Conservation (phyloP, 2,797 vertebrate genomes). For the Chelon auratus region DNA sequence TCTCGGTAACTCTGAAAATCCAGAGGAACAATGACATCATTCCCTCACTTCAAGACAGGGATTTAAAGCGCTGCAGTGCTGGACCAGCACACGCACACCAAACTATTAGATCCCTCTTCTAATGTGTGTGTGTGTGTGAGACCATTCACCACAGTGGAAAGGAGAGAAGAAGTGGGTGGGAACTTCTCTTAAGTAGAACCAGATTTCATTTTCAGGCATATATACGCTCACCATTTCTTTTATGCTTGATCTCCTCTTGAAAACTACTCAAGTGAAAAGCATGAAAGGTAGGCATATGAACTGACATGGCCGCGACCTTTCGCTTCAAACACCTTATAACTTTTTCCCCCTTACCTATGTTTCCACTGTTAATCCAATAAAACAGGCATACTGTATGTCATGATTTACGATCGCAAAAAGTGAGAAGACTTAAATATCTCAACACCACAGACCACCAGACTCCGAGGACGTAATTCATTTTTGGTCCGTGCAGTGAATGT, state of each 20-base stretch:
- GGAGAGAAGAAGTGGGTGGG: constrained; percentile 72
- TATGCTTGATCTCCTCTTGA: constrained; percentile 59
- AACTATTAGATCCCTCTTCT: constrained; percentile 66
- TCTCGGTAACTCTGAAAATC: constrained; percentile 78
- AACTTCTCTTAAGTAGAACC: constrained; percentile 77
- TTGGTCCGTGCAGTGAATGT: not conserved
- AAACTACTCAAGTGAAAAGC: constrained; percentile 66
- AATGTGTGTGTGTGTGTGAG: constrained; percentile 65
- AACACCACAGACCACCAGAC: constrained; percentile 64
- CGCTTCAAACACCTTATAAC: constrained; percentile 68
- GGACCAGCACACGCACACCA: constrained; percentile 53
- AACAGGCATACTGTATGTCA: constrained; percentile 42
- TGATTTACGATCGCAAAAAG: constrained; percentile 62
- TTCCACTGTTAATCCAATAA: constrained; percentile 70
- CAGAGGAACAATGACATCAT: constrained; percentile 81
- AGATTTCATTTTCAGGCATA: constrained; percentile 75
- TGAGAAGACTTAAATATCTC: constrained; percentile 67
- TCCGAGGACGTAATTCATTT: constrained; percentile 45
- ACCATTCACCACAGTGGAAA: constrained; percentile 77
- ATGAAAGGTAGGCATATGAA: constrained; percentile 58
- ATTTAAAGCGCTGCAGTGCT: constrained; percentile 71
- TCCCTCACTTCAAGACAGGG: constrained; percentile 70
- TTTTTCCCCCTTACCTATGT: constrained; percentile 53
- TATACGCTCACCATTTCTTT: constrained; percentile 55
- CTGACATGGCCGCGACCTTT: constrained; percentile 63